Percentiles rank a stretch among this genome's conserved stretches.
phyloP scores from a whole-genome alignment of 2,113 vertebrate genomes.

The Pagrus major region DNA sequence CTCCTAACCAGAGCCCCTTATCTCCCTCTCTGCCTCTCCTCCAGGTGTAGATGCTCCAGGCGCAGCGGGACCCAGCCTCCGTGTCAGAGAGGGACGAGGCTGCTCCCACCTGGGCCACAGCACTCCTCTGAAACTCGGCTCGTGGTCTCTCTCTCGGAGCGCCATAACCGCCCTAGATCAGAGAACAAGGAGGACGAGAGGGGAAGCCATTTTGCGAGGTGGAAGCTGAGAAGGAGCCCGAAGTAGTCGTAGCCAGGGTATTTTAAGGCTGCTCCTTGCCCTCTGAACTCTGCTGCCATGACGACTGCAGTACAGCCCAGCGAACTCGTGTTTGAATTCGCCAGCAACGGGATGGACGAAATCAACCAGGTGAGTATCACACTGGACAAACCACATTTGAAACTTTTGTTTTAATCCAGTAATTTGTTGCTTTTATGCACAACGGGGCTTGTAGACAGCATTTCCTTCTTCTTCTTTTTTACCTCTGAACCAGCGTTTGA shows the following conservation, averaged over 20 bases:
- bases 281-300: slow-evolving; percentile 81
- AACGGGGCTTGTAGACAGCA: neutral
- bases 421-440: slow-evolving; percentile 9
- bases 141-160: slow-evolving; percentile 33
- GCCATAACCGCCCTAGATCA: slow-evolving; percentile 16
- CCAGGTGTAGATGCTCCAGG: slow-evolving; percentile 83
- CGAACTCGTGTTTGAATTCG: slow-evolving; percentile 91
- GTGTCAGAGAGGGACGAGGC: slow-evolving; percentile 75
- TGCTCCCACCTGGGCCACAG: slow-evolving; percentile 72
- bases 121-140: slow-evolving; percentile 60
- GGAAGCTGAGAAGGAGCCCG: slow-evolving; percentile 51
- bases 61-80: slow-evolving; percentile 71
- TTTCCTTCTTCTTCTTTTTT: neutral
- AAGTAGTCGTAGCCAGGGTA: slow-evolving; percentile 41
- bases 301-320: slow-evolving; percentile 87
- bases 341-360: slow-evolving; percentile 92
- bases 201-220: slow-evolving; percentile 49
- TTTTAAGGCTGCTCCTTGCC: slow-evolving; percentile 70
- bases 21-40: slow-evolving; percentile 34
- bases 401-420: neutral
- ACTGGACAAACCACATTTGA: neutral
- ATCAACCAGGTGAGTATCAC: slow-evolving; percentile 83
- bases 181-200: slow-evolving; percentile 20
- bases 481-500: neutral
- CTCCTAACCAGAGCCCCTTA: slow-evolving; percentile 37